Evolutionary conservation across 2,888 invertebrate genomes (phyloP), one percentile per base, ranked within the genome.

Genomic region (Netelia inedita): DNA sequence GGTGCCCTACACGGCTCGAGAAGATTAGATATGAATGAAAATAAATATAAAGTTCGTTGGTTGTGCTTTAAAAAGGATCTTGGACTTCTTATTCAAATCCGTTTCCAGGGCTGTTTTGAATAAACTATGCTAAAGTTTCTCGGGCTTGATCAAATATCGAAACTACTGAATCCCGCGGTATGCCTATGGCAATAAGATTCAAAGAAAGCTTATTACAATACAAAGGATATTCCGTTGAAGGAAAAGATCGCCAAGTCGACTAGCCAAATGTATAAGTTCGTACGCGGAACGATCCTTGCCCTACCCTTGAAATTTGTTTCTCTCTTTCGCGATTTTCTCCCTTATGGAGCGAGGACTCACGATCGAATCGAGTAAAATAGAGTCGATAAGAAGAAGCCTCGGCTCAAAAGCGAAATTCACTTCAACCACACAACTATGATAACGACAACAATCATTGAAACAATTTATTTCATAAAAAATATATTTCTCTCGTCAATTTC

Each of bases 31-130:
- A 91, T 55, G 81, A 74, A 83, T 53, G 19, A 63, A 53, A 74
- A 8, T 53, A 50, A 50, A 16, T 19, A 23, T 11, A 55, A 61
- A 28, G 50, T 75, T 63, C 43, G 41, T 55, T 28, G 75, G 21
- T 61, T 65, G 79, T 50, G 85, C 85, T 87, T 88, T 87, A 88
- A 89, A 91, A 89, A 90, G 89, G 88, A 63, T 19, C 11, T 28
- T 63, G 35, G 89, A 89, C 90, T 91, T 92, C 90, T 91, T 92
- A 92, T 92, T 93, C 91, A 92, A 92, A 92, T 92, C 90, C 90
- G 90, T 90, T 89, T 16, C 88, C 87, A 55, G 16, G 88, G 88
- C 91, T 90, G 88, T 86, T 92, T 92, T 92, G 92, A 92, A 91
- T 91, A 91, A 46, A 14, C 10, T 91, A 90, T 90, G 87, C 88